Base-by-base conservation (phyloP, 1,140 invertebrate species). In the Carposina sasakii region DNA sequence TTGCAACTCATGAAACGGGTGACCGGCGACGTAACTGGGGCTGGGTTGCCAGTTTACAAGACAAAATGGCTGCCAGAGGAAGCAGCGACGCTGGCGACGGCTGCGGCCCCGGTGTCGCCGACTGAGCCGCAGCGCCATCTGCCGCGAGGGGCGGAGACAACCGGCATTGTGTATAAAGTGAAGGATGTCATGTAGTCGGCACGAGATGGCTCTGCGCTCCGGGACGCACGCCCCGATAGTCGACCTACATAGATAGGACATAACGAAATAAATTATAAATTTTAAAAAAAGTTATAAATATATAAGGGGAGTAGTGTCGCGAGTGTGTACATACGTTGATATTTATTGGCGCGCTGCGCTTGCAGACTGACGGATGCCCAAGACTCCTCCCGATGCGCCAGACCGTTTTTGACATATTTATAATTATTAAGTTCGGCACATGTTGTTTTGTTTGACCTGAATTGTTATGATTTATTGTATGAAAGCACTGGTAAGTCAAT, bases 391-490 rank as follows among this genome's bases (percentile, higher is more conserved):
- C 53, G 63, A 67, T 68, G 63, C 72, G 69, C 76, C 76, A 77
- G 75, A 65, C 68, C 62, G 70, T 71, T n/a, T n/a, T 61, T 63
- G 57, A 69, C 71, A 60, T 77, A 76, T 76, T 76, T 74, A 71
- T 75, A 60, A 68, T 63, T 67, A 75, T 76, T 77, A 71, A 78
- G 76, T 78, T 82, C 73, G 71, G 71, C 76, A 77, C 76, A 73
- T 73, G 76, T 83, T 83, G 76, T 83, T 83, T 83, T 83, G 76
- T 83, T 83, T 79, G 76, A 77, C 74, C 69, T 77, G 70, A 81
- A 77, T 81, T 83, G 79, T 83, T 83, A 83, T 83, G 76, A 81
- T 79, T 83, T 81, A 77, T 79, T 83, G 76, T 83, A 81, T 75
- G 67, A 67, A 74, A 72, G 77, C 71, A 74, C 78, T 82, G 78